Evolutionary conservation across 2,797 vertebrate species (phyloP).

Genomic region (Squalus acanthias): DNA sequence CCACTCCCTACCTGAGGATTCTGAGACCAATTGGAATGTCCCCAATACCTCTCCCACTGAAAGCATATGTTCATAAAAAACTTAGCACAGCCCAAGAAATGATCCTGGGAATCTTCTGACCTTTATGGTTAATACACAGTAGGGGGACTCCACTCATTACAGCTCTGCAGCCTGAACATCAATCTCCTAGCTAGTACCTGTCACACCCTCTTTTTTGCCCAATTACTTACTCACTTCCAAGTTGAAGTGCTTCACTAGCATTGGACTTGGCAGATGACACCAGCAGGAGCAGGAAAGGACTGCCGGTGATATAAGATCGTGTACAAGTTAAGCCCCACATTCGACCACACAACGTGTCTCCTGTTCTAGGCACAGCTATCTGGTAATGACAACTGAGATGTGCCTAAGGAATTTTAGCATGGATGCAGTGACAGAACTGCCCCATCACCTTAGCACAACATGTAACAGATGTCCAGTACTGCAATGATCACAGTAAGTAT

Average conservation of each 20-base stretch:
- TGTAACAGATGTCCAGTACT: background rate
- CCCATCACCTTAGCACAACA: background rate
- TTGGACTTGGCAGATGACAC: background rate
- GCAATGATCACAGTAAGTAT: background rate
- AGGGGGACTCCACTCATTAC: background rate
- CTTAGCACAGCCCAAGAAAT: background rate
- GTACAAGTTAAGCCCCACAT: background rate
- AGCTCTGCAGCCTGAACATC: background rate
- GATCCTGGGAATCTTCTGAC: background rate
- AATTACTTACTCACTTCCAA: background rate
- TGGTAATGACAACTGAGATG: background rate
- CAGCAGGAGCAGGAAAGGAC: background rate
- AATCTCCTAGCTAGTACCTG: background rate
- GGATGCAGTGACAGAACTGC: background rate
- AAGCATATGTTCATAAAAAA: background rate
- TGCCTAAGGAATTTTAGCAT: background rate
- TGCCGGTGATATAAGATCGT: background rate
- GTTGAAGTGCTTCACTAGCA: background rate
- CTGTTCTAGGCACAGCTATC: background rate
- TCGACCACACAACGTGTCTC: background rate
- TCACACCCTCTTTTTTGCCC: background rate
- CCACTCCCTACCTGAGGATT: background rate
- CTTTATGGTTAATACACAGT: background rate
- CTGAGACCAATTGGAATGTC: background rate
- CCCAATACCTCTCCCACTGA: background rate